phyloP scores from a whole-genome alignment of 2,888 invertebrate genomes.

The Hirtodrosophila confusa region DNA sequence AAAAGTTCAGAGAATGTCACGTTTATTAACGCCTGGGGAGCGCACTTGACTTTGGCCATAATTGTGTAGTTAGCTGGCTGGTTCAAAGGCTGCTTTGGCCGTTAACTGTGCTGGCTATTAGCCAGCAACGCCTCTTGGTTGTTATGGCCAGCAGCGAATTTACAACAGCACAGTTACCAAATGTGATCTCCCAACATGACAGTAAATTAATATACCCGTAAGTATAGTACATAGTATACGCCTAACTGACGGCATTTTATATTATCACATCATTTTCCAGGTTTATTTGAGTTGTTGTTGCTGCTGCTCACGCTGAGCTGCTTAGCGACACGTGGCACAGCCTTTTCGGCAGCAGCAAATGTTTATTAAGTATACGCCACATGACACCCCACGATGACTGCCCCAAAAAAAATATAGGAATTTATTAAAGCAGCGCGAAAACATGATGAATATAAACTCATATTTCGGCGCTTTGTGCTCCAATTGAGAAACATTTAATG shows the following conservation, averaged over 20 bases:
- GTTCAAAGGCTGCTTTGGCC: slow-evolving; percentile 6
- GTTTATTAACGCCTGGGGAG: slow-evolving; percentile 63
- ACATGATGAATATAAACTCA: slow-evolving; percentile 9
- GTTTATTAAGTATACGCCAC: slow-evolving; percentile 59
- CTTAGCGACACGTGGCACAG: slow-evolving; percentile 56
- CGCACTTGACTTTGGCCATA: slow-evolving; percentile 51
- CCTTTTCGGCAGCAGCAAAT: too few species aligned
- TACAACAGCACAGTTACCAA: slow-evolving; percentile 14
- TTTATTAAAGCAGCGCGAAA: slow-evolving; percentile 10
- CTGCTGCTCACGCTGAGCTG: slow-evolving; percentile 25
- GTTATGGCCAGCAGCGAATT: slow-evolving; percentile 26
- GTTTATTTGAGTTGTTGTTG: slow-evolving; percentile 1
- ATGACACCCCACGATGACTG: slow-evolving; percentile 27
- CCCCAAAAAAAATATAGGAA: not conserved
- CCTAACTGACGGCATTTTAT: slow-evolving; percentile 18
- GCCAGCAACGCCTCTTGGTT: slow-evolving; percentile 21
- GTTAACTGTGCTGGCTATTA: slow-evolving; percentile 4
- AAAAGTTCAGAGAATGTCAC: slow-evolving; percentile 41
- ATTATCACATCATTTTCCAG: slow-evolving; percentile 30
- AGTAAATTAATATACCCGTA: slow-evolving; percentile 43
- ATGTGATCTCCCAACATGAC: slow-evolving; percentile 30
- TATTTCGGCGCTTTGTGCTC: slow-evolving; percentile 27
- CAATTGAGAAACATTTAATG: slow-evolving; percentile 35
- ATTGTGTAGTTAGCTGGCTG: slow-evolving; percentile 35
- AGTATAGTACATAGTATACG: slow-evolving; percentile 2